Evolutionary conservation across 2,113 vertebrate species (phyloP).

Genomic region (Tachycineta bicolor): DNA sequence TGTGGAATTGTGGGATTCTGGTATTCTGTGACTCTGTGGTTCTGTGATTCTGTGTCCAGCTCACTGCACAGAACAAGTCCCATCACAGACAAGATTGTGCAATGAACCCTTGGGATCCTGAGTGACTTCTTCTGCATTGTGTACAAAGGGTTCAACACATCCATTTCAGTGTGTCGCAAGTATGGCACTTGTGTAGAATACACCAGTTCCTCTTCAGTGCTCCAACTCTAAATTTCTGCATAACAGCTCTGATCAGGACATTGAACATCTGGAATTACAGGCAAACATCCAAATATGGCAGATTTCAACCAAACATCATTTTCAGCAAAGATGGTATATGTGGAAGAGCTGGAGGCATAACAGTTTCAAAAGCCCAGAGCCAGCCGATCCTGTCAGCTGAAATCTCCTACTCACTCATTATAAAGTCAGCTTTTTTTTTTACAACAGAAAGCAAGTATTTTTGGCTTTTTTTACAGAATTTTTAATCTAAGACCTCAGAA

Average conservation of each 20-base stretch:
- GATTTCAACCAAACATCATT: neutral
- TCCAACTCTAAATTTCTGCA: neutral
- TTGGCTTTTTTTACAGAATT: neutral
- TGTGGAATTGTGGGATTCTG: too few relatives aligned
- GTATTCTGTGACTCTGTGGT: too few relatives aligned
- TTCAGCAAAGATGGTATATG: neutral
- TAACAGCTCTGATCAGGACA: neutral
- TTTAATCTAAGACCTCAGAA: neutral
- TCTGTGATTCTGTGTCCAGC: neutral
- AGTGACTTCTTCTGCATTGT: neutral
- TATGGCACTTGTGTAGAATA: neutral
- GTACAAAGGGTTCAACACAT: neutral
- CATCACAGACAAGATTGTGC: neutral
- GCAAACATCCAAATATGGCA: neutral
- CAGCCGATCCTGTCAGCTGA: neutral
- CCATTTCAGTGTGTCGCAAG: neutral
- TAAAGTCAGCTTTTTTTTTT: neutral
- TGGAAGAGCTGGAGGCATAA: neutral
- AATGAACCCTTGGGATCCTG: neutral
- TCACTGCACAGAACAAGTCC: neutral
- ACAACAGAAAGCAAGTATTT: neutral
- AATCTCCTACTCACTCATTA: neutral
- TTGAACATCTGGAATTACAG: constrained; percentile 1
- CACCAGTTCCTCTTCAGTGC: neutral
- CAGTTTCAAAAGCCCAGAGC: neutral